Conservation (phyloP, 2,888 invertebrate genomes). For the Ischnura elegans region DNA sequence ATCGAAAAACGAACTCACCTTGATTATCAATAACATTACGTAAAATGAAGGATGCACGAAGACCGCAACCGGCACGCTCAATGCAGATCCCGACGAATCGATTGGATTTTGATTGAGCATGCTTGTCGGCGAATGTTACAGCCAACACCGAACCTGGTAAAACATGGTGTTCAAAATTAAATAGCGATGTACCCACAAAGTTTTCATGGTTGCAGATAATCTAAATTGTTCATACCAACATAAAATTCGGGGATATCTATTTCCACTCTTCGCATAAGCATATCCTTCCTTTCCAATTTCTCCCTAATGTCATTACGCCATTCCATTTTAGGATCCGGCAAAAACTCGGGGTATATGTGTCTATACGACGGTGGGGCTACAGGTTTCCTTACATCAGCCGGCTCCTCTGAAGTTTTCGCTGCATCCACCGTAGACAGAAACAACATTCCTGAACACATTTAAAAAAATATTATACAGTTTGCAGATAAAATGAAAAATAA, state of each 20-base stretch:
- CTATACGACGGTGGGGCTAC: constrained; percentile 81
- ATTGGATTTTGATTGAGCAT: constrained; percentile 90
- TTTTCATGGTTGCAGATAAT: not conserved
- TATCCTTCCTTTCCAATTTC: constrained; percentile 94
- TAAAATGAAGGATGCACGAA: constrained; percentile 91
- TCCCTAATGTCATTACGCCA: constrained; percentile 91
- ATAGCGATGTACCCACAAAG: too few relatives aligned
- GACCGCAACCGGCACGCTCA: constrained; percentile 88
- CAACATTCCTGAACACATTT: not conserved
- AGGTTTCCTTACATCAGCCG: constrained; percentile 63
- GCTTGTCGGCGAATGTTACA: constrained; percentile 91
- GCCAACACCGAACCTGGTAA: constrained; percentile 90
- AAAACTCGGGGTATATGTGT: constrained; percentile 92
- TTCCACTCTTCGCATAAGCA: constrained; percentile 90
- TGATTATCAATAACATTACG: constrained; percentile 96
- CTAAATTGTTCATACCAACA: constrained; percentile 85
- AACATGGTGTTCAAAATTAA: constrained; percentile 39
- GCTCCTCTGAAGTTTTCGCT: not conserved
- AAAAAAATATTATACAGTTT: not conserved
- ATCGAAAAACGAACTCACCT: constrained; percentile 81
- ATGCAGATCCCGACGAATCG: constrained; percentile 98
- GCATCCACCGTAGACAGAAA: not conserved
- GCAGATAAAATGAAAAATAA: not conserved
- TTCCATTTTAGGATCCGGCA: constrained; percentile 90
- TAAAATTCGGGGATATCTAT: constrained; percentile 98